Conservation (phyloP, 2,113 vertebrate species). For the Glaucidium brasilianum region DNA sequence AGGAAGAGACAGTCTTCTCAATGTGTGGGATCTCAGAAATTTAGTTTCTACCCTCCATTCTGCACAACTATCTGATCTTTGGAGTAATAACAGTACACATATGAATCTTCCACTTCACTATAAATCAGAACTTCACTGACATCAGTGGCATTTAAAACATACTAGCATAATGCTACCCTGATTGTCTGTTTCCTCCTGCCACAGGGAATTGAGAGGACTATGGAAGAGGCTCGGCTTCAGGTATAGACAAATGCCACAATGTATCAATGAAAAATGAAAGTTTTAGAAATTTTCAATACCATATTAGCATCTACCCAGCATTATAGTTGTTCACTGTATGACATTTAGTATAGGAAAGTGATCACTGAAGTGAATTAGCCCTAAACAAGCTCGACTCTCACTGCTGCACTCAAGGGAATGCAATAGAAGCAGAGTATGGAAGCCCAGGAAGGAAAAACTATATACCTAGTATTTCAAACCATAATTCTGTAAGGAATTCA, state of each 20-base stretch:
- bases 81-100: neutral
- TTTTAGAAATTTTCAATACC: neutral
- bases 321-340: accelerated
- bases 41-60: neutral
- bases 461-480: neutral
- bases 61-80: neutral
- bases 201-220: neutral
- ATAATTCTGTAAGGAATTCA: neutral
- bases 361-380: neutral
- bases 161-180: neutral
- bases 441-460: neutral
- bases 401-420: neutral
- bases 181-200: neutral
- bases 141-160: neutral
- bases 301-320: neutral
- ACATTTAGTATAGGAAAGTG: neutral
- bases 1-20: neutral
- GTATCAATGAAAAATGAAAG: neutral
- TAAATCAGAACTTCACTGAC: neutral
- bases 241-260: neutral
- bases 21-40: neutral
- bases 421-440: neutral
- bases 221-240: neutral
- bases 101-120: neutral
- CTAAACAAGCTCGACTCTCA: neutral